A percentile compares a stretch with the other conserved stretches of the same genome.
Conservation (phyloP, 1,140 invertebrate genomes). For the Zeugodacus cucurbitae region DNA sequence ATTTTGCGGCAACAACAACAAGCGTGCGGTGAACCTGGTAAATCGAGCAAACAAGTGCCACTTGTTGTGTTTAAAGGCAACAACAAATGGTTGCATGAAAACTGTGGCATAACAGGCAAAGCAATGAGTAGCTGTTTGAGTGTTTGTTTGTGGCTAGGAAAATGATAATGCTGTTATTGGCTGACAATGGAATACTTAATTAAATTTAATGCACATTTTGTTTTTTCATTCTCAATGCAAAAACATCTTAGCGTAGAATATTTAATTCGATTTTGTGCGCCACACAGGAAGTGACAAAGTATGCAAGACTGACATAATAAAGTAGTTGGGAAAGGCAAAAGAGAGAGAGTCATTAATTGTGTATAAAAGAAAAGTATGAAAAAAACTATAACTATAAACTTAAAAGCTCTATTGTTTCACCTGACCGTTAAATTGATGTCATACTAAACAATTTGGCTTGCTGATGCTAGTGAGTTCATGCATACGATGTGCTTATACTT, state of each 20-base stretch:
- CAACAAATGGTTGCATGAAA: not conserved
- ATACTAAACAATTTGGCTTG: too few relatives aligned
- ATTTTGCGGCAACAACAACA: not conserved
- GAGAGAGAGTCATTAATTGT: too few relatives aligned
- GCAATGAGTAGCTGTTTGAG: too few relatives aligned
- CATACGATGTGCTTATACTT: too few relatives aligned
- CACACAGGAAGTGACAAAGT: not conserved
- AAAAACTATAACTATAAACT: too few relatives aligned
- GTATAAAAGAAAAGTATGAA: too few relatives aligned
- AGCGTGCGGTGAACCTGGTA: not conserved
- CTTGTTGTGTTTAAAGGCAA: not conserved
- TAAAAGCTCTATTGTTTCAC: too few relatives aligned
- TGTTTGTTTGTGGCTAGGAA: not conserved
- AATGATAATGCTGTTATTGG: not conserved
- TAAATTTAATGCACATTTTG: not conserved
- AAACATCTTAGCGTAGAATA: not conserved
- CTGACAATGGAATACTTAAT: not conserved
- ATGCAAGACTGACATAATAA: not conserved
- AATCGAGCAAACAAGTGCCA: not conserved
- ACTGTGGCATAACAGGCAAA: not conserved
- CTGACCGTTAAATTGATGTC: too few relatives aligned
- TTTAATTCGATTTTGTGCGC: not conserved
- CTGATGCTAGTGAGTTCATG: too few relatives aligned
- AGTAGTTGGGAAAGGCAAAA: too few relatives aligned
- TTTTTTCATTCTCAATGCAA: not conserved